Conservation (phyloP, 2,113 vertebrate species). For the Petrocephalus zakoni region DNA sequence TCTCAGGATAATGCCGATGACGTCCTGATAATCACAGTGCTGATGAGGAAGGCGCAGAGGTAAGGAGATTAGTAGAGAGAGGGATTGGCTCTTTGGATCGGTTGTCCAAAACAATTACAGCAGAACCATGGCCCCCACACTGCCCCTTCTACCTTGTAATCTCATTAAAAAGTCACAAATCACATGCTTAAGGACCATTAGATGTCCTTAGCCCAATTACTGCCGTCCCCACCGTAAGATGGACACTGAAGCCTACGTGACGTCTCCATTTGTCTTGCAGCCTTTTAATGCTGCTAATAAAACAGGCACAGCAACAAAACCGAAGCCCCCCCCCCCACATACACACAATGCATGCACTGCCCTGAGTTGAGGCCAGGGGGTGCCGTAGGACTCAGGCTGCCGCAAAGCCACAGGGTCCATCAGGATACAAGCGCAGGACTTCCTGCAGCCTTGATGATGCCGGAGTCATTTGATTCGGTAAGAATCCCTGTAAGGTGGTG, state of each 20-base stretch:
- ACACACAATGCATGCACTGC: slow-evolving; percentile 21
- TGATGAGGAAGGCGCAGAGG: not conserved
- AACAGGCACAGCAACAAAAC: slow-evolving; percentile 27
- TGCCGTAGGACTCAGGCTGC: not conserved
- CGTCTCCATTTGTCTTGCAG: slow-evolving; percentile 32
- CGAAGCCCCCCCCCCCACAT: slow-evolving; percentile 36
- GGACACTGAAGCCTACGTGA: slow-evolving; percentile 23
- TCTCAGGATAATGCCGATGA: not conserved
- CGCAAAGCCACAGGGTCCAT: not conserved
- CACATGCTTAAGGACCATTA: slow-evolving; percentile 52
- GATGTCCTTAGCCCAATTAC: slow-evolving; percentile 56
- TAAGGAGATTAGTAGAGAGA: not conserved
- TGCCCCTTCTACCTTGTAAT: slow-evolving; percentile 43
- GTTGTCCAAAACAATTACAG: slow-evolving; percentile 49
- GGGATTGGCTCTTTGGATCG: not conserved
- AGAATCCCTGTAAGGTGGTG: not conserved
- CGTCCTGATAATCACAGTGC: not conserved
- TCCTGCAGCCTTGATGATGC: not conserved
- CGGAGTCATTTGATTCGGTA: slow-evolving; percentile 24
- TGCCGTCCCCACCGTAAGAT: slow-evolving; percentile 33
- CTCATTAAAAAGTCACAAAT: slow-evolving; percentile 60
- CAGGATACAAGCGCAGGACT: not conserved
- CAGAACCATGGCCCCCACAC: not conserved
- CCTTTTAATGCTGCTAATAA: slow-evolving; percentile 29
- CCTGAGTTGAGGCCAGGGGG: not conserved